Conservation (phyloP, 2,888 invertebrate species). For the Hirtodrosophila histrioides region DNA sequence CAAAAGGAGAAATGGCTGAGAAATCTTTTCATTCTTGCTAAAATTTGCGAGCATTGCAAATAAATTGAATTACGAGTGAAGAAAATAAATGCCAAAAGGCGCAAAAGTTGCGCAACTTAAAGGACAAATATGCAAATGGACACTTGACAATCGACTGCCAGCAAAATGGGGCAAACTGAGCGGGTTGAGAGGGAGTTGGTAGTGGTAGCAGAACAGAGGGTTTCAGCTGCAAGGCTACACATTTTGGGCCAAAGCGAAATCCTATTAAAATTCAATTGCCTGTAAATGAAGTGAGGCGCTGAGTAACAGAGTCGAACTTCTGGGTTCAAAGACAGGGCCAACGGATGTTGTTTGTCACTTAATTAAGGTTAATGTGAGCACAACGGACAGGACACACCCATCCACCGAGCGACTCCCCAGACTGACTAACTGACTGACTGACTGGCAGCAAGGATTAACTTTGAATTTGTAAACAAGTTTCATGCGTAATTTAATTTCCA, state of each 20-base stretch:
- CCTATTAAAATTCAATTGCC: constrained; percentile 79
- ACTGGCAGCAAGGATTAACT: constrained; percentile 66
- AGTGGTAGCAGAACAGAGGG: no score
- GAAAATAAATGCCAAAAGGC: constrained; percentile 46
- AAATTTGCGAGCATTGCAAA: constrained; percentile 61
- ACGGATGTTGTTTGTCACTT: constrained; percentile 74
- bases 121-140: constrained; percentile 74
- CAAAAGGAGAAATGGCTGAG: constrained; percentile 12
- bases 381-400: constrained; percentile 29
- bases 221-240: constrained; percentile 23
- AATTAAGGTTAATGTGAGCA: constrained; percentile 77
- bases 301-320: constrained; percentile 30
- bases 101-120: constrained; percentile 60
- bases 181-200: no score
- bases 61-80: constrained; percentile 72
- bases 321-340: constrained; percentile 16
- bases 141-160: constrained; percentile 48
- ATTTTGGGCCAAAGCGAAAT: constrained; percentile 51
- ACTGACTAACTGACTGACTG: constrained; percentile 26
- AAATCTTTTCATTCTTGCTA: constrained; percentile 42
- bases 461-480: constrained; percentile 73
- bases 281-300: constrained; percentile 65
- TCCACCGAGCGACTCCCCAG: not conserved
- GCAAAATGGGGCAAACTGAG: no score
- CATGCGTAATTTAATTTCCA: constrained; percentile 76